Percentiles rank a stretch among this genome's conserved stretches.
Conservation (phyloP, 2,797 vertebrate genomes). For the Schizothorax lantsangensis region DNA sequence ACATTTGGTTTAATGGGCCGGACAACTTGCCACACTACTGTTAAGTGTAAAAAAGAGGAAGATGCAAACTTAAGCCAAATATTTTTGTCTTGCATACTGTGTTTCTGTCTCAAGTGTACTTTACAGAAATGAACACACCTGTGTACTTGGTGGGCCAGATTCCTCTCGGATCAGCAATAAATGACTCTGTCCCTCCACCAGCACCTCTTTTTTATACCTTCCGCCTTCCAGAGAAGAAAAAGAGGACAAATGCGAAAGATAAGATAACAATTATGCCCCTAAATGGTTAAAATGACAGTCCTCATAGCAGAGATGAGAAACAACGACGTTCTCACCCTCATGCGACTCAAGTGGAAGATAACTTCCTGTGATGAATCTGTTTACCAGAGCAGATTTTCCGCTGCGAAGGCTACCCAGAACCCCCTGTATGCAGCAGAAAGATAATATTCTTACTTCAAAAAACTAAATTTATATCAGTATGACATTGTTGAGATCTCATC, state of each 20-base stretch:
- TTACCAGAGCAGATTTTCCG: constrained; percentile 91
- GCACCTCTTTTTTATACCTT: constrained; percentile 92
- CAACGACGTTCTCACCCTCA: constrained; percentile 79
- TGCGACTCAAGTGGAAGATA: constrained; percentile 87
- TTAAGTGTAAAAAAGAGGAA: not conserved
- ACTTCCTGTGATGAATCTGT: constrained; percentile 93
- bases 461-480: not conserved
- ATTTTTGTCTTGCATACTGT: constrained; percentile 8
- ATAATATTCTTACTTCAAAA: not conserved
- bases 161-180: constrained; percentile 94
- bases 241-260: not conserved
- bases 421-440: constrained; percentile 76
- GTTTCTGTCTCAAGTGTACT: constrained; percentile 15
- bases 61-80: not conserved
- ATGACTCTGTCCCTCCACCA: constrained; percentile 92
- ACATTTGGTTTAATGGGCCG: not conserved
- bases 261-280: not conserved
- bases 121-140: constrained; percentile 75
- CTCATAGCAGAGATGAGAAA: not conserved
- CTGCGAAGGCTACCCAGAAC: constrained; percentile 90
- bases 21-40: not conserved
- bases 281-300: not conserved
- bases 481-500: not conserved
- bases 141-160: constrained; percentile 85
- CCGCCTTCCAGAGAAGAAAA: constrained; percentile 78